Base-by-base conservation (phyloP, 2,888 invertebrate species). In the Heteromurus nitidus region DNA sequence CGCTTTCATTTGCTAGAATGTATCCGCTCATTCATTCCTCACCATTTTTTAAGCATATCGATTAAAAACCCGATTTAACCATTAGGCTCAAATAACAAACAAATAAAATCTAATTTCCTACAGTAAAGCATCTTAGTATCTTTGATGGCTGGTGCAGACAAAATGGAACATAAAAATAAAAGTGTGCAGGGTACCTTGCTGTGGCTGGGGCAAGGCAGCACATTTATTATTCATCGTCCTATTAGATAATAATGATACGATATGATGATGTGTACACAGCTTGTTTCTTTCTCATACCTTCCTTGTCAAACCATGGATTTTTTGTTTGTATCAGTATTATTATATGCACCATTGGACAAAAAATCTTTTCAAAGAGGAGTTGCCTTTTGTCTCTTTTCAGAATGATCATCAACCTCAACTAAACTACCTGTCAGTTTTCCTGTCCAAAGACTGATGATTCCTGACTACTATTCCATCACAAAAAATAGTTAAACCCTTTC, bases 351-450 rank as follows among this genome's bases (percentile, higher is more conserved):
- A 13, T 5, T 36, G 47, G 47, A 47, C 47, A 47, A 47, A 47
- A 47, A 11, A 3, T 3, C 36, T 36, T 36, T 36, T 36, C 36
- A 65, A 47, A 53, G 42, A 79, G 70, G 79, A 79, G 79, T 79
- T 79, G 69, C 72, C 72, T 64, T 50, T 31, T 26, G n/a, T n/a
- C 26, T 26, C 47, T 26, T 67, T 50, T 22, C 58, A 76, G 68
- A 68, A 47, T 47, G 47, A 69, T 77, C 69, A 77, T 77, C 77
- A 60, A 70, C 69, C 60, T 76, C 31, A 77, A 77, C 77, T 77
- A 77, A 77, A 77, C 77, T 62, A 77, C 77, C 77, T 77, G 77
- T 60, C 77, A 77, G 77, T 77, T 70, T 69, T 22, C 53, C 77
- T 69, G 77, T 77, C 69, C 60, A 60, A 77, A 77, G 69, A 69